phyloP scores from a whole-genome alignment of 37 sponge, comb jelly and placozoan species.

The Axinella damicornis region DNA sequence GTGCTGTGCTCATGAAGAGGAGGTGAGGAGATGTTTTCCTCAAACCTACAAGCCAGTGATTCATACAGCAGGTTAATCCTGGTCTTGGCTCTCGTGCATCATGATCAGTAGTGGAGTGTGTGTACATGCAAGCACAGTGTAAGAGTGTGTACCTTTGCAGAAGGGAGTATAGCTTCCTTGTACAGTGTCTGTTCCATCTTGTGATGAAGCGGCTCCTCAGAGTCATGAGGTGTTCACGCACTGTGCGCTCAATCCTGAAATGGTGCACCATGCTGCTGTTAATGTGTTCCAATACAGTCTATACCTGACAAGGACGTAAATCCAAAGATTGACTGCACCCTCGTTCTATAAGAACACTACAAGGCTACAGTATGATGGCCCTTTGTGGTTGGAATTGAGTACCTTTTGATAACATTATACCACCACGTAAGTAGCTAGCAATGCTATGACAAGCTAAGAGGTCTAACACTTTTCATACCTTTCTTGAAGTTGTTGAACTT shows the following conservation, averaged over 20 bases:
- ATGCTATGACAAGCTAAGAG: not conserved
- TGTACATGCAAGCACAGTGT: not conserved
- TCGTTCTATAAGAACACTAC: too few relatives aligned
- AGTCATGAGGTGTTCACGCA: slow-evolving; percentile 77
- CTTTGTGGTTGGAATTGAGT: too few relatives aligned
- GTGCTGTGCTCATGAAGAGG: slow-evolving; percentile 4
- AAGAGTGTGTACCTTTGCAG: slow-evolving; percentile 44
- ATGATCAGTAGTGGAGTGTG: too few relatives aligned
- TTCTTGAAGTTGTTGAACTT: slow-evolving; percentile 55
- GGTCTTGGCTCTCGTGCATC: too few relatives aligned
- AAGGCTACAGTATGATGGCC: too few relatives aligned
- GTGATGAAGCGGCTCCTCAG: slow-evolving; percentile 82
- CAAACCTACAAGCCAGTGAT: slow-evolving; percentile 5
- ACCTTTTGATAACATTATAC: not conserved
- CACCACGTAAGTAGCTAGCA: not conserved
- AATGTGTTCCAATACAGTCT: too few relatives aligned
- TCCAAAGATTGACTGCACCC: too few relatives aligned
- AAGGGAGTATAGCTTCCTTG: slow-evolving; percentile 49
- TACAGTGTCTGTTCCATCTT: slow-evolving; percentile 91
- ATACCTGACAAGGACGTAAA: too few relatives aligned
- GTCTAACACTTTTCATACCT: slow-evolving; percentile 4
- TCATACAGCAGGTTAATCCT: too few relatives aligned
- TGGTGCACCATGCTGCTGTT: too few relatives aligned
- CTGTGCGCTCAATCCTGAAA: slow-evolving; percentile 72
- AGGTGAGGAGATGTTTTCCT: slow-evolving; percentile 27